Conservation (phyloP, 2,797 vertebrate genomes). For the Momotus momota region DNA sequence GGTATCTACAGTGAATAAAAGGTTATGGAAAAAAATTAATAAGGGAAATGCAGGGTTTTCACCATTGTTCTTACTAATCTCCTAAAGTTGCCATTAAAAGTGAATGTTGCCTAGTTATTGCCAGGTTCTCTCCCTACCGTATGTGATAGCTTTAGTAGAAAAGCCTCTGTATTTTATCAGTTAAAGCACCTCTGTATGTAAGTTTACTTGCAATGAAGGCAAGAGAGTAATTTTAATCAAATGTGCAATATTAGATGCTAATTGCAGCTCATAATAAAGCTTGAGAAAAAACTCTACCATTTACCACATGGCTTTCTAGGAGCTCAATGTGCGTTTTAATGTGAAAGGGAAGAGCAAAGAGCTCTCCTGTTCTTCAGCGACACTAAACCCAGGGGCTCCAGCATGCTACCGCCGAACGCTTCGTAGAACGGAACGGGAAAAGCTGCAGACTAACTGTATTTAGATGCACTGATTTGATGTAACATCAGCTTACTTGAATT, state of each 20-base stretch:
- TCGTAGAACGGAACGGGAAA: slow-evolving; percentile 39
- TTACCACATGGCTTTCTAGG: neutral
- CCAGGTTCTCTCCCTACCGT: neutral
- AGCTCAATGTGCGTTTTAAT: slow-evolving; percentile 25
- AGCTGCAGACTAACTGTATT: slow-evolving; percentile 70
- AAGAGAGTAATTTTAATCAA: neutral
- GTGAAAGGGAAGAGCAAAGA: slow-evolving; percentile 11
- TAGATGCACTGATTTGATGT: slow-evolving; percentile 57
- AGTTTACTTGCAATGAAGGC: neutral
- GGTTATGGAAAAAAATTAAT: neutral
- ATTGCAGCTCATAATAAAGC: neutral
- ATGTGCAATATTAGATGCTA: neutral
- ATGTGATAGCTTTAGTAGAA: neutral
- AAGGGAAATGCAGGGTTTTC: neutral
- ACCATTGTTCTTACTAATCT: neutral
- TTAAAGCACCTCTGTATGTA: neutral
- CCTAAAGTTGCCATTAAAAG: neutral
- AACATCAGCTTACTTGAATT: slow-evolving; percentile 71
- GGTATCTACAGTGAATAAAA: neutral
- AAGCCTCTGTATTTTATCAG: neutral
- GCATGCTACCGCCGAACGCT: neutral
- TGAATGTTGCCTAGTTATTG: neutral
- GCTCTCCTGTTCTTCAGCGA: neutral
- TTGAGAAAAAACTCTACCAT: neutral
- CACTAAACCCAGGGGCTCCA: slow-evolving; percentile 15